Evolutionary conservation across 2,797 vertebrate species (phyloP), one percentile per base, ranked within the genome.

Genomic region (Sebastes nivosus): DNA sequence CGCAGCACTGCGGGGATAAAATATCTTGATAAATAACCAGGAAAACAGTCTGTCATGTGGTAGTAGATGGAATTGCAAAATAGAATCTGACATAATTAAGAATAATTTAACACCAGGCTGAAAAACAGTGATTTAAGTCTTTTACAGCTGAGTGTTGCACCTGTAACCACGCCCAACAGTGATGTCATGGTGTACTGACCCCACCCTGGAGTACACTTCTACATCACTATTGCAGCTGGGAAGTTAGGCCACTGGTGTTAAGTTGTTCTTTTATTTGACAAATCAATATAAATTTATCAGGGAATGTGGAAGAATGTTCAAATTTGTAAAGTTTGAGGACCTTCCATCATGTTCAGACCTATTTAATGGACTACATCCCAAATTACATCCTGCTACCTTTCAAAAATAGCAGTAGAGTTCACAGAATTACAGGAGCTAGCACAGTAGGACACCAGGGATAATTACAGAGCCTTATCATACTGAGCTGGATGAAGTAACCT

Each of bases 1-100:
- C 99, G 80, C 97, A 99, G 94, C 99, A 99, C 99, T 99, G 87
- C 1, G 12, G 55, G 72, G 61, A 72, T 6, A 55, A 55, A 77
- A 72, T 1, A 61, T 16, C 18, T 16, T 20, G 3, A 61, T 32
- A 34, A 85, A 80, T 22, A 54, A 77, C 6, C 20, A 25, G 8
- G 18, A 42, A 64, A 64, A 34, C 3, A 74, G 3, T 20, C 22
- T n/a, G 16, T 24, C 8, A 77, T n/a, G 27, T 6, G 6, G 4
- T 6, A 22, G 10, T 18, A 22, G 60, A 52, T 1, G 1, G 3
- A 27, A 61, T n/a, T 27, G 8, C 1, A 29, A 58, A 65, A 27
- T 46, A 7, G 4, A 75, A 25, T 55, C 46, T 29, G 14, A 18
- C 52, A 34, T 57, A 50, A 32, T 36, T 52, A 9, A 50, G 10